Base-by-base conservation (phyloP, 2,113 vertebrate species). In the Pagrus major region DNA sequence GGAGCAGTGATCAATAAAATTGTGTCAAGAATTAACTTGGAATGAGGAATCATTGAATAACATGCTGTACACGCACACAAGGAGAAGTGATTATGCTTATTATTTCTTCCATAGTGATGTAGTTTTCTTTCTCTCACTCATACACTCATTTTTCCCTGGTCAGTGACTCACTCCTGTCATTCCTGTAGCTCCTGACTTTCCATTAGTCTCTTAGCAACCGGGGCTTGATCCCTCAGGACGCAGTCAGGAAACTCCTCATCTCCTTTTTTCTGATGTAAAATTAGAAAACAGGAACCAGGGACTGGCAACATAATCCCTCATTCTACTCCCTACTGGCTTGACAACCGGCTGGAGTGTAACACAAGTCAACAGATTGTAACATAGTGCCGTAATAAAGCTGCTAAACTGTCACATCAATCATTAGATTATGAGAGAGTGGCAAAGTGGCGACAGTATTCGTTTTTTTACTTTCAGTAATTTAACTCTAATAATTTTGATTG, bases 161-260 rank as follows among this genome's bases (percentile, higher is more conserved):
- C 20, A 64, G 72, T 92, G 87, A 92, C 82, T 92, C 86, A 90
- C 56, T 78, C 52, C 67, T 70, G 65, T 68, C 81, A 85, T 90
- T 87, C 76, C 80, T 88, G 63, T 60, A 79, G 78, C 85, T 70
- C 49, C 47, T 72, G 69, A 66, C 69, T 91, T 86, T 89, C 81
- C 87, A 91, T 90, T 85, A 89, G 83, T 89, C 60, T 86, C 90
- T 71, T 89, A 84, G 89, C 88, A 91, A 91, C 91, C 39, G n/a
- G 35, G 49, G 76, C 55, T 81, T 69, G 72, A 86, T 92, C 84
- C 79, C 76, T 63, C 42, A 78, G 81, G 83, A 89, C 5, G 42
- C 27, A 44, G 44, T 71, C 76, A 81, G 82, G 83, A 89, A 89
- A 84, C 81, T 76, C 71, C 80, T 78, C 77, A 61, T 79, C 72